A percentile compares a stretch with the other conserved stretches of the same genome.
phyloP scores from a whole-genome alignment of 1,140 invertebrate species.

The Drosophila pallidifrons region DNA sequence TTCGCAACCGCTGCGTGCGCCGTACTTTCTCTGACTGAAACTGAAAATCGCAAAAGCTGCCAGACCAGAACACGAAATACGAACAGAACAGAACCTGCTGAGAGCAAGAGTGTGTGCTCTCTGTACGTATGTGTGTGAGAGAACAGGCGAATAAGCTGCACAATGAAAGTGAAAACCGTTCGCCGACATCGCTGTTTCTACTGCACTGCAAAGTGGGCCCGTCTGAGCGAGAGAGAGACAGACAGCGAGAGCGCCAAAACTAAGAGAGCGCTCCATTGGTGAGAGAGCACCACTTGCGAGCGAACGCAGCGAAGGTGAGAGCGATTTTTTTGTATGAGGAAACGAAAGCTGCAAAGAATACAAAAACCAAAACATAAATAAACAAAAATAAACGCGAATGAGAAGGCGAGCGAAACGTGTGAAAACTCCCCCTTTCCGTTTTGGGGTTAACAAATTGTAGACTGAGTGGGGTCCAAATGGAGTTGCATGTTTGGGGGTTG shows the following conservation, averaged over 20 bases:
- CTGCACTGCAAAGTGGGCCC: conserved; percentile 53
- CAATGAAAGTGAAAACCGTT: conserved; percentile 80
- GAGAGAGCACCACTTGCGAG: conserved; percentile 13
- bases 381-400: conserved; percentile 82
- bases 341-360: conserved; percentile 72
- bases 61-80: conserved; percentile 52
- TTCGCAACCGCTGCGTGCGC: conserved; percentile 72
- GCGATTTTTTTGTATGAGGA: background rate
- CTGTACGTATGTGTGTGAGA: conserved; percentile 1
- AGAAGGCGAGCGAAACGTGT: conserved; percentile 49
- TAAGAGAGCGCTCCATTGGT: background rate
- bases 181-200: conserved; percentile 18
- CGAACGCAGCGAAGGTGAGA: background rate
- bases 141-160: conserved; percentile 63
- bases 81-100: conserved; percentile 34
- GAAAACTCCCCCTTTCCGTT: conserved; percentile 21
- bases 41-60: conserved; percentile 57
- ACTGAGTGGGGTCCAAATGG: conserved; percentile 44
- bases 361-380: conserved; percentile 80
- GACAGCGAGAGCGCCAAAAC: background rate
- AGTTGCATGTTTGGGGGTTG: conserved; percentile 20
- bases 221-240: conserved; percentile 39
- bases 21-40: conserved; percentile 80
- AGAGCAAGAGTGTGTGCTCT: conserved; percentile 16
- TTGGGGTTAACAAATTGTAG: conserved; percentile 61